phyloP scores from a whole-genome alignment of 2,113 vertebrate genomes.

The Marmota monax region DNA sequence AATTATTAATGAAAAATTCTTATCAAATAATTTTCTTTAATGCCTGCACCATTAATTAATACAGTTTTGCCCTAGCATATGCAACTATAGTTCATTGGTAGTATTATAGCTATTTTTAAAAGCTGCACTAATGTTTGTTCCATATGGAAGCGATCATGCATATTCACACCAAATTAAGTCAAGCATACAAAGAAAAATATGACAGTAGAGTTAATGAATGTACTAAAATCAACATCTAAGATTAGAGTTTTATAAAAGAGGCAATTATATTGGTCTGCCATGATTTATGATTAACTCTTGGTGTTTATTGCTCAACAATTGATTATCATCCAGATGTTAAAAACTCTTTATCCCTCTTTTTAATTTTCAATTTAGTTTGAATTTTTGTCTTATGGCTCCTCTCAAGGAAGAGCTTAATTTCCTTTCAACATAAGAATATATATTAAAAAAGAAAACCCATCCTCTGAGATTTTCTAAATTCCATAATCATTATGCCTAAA shows the following conservation, averaged over 20 bases:
- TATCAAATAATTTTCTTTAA: background rate
- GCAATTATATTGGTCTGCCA: slow-evolving; percentile 27
- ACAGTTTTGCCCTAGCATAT: background rate
- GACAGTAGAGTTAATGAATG: slow-evolving; percentile 56
- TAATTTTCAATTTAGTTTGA: slow-evolving; percentile 56
- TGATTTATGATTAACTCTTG: slow-evolving; percentile 63
- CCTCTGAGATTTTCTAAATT: slow-evolving; percentile 26
- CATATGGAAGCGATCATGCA: background rate
- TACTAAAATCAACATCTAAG: slow-evolving; percentile 46
- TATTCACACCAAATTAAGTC: slow-evolving; percentile 19
- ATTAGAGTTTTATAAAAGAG: slow-evolving; percentile 57
- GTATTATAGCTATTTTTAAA: background rate
- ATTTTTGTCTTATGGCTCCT: slow-evolving; percentile 36
- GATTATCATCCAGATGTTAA: slow-evolving; percentile 70
- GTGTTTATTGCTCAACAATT: slow-evolving; percentile 61
- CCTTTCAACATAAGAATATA: background rate
- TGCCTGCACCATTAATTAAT: background rate
- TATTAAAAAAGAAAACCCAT: background rate
- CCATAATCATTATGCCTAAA: background rate
- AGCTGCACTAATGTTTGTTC: background rate
- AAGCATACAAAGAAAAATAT: background rate
- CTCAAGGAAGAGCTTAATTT: slow-evolving; percentile 25
- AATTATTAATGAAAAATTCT: background rate
- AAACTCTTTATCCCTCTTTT: background rate
- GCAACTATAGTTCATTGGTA: background rate